A percentile compares a stretch with the other conserved stretches of the same genome.
Evolutionary conservation across 2,797 vertebrate species (phyloP).

Genomic region (Alosa sapidissima): DNA sequence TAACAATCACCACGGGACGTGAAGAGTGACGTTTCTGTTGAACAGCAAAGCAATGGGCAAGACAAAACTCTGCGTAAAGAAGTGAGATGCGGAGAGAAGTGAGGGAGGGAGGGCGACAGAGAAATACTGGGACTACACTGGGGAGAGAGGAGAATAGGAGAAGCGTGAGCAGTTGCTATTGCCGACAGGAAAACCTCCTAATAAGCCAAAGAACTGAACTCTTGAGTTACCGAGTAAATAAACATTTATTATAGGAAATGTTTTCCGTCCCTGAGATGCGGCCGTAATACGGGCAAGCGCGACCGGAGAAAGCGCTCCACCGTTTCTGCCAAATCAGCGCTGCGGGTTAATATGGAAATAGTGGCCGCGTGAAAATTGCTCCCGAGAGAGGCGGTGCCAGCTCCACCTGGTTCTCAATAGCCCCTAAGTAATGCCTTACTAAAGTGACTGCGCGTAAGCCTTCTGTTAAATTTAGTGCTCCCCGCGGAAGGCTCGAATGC

Average conservation of each 20-base stretch:
- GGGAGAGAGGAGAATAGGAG: neutral
- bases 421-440: constrained; percentile 16
- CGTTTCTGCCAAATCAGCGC: constrained; percentile 53
- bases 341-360: constrained; percentile 50
- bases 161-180: neutral
- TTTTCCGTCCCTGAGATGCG: constrained; percentile 7
- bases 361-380: constrained; percentile 45
- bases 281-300: neutral
- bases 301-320: neutral
- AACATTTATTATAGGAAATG: constrained; percentile 26
- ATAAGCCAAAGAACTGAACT: neutral
- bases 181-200: neutral
- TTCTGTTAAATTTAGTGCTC: constrained; percentile 7
- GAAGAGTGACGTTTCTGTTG: neutral
- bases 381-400: constrained; percentile 42
- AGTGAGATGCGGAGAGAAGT: neutral
- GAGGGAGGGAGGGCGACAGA: neutral
- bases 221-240: constrained; percentile 14
- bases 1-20: neutral
- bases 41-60: neutral
- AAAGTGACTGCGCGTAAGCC: constrained; percentile 15
- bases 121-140: too few species aligned
- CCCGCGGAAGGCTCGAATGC: constrained; percentile 1
- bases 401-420: constrained; percentile 11
- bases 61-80: neutral